phyloP scores from a whole-genome alignment of 2,888 invertebrate genomes.

The Corbicula japonica region DNA sequence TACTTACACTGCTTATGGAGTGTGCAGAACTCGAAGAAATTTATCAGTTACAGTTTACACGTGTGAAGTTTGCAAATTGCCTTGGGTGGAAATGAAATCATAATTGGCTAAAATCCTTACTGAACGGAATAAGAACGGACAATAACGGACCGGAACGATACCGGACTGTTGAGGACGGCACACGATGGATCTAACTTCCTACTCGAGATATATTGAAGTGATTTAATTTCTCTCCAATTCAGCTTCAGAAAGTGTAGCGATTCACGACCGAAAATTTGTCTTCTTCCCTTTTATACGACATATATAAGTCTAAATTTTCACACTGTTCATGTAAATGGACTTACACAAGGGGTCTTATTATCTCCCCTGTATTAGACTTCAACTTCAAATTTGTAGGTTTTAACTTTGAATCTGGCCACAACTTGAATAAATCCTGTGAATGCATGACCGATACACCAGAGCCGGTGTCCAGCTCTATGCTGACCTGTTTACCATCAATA shows the following conservation, averaged over 20 bases:
- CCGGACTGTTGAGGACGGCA: no score
- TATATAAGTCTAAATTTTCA: slow-evolving; percentile 40
- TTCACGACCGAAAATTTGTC: slow-evolving; percentile 57
- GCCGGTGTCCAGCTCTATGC: background rate
- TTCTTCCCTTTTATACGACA: slow-evolving; percentile 43
- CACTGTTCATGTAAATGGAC: slow-evolving; percentile 30
- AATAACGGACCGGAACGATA: no score
- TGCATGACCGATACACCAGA: slow-evolving; percentile 41
- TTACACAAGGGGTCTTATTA: slow-evolving; percentile 25
- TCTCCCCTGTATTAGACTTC: slow-evolving; percentile 55
- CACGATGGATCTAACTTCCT: background rate
- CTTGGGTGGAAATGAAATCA: no score
- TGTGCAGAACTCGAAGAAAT: no score
- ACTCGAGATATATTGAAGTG: background rate
- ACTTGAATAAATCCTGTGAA: slow-evolving; percentile 7
- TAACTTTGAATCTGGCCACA: background rate
- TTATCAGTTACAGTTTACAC: no score
- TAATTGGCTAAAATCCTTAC: no score
- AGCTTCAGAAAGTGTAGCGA: slow-evolving; percentile 47
- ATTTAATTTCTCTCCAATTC: slow-evolving; percentile 44
- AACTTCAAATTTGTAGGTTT: slow-evolving; percentile 33
- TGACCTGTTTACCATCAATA: background rate
- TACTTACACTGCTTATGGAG: no score
- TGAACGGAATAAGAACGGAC: no score
- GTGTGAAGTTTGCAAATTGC: no score